Evolutionary conservation across 2,797 vertebrate species (phyloP).

Genomic region (Hipposideros larvatus): DNA sequence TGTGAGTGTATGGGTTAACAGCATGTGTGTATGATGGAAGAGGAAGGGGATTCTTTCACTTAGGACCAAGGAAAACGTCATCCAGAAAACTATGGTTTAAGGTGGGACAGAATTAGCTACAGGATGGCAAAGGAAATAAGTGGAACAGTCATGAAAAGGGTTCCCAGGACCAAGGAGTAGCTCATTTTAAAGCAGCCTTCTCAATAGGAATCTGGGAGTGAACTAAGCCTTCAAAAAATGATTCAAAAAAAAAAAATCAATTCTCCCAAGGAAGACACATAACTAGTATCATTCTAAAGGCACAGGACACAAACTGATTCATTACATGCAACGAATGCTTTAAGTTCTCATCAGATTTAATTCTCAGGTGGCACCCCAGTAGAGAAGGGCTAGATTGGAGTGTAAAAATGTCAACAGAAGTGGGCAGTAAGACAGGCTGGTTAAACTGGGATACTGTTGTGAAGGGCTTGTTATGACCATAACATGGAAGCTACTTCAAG

Average conservation of each 20-base stretch:
- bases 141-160: not conserved
- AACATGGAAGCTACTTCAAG: not conserved
- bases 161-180: not conserved
- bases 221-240: not conserved
- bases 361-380: not conserved
- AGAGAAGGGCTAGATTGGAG: not conserved
- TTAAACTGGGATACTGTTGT: not conserved
- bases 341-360: not conserved
- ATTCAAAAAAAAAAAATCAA: not conserved
- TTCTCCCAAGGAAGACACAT: not conserved
- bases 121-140: not conserved
- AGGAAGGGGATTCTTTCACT: not conserved
- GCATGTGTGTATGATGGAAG: too few relatives aligned
- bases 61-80: conserved; percentile 33
- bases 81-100: not conserved
- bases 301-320: not conserved
- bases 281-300: not conserved
- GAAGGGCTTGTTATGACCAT: not conserved
- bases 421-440: not conserved
- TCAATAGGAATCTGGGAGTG: not conserved
- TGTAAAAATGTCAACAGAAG: not conserved
- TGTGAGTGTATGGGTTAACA: not conserved
- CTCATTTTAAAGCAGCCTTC: not conserved
- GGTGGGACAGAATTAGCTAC: not conserved
- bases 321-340: not conserved